Percentiles rank a stretch among this genome's conserved stretches.
Evolutionary conservation across 2,113 vertebrate genomes (phyloP).

Genomic region (Tupaia chinensis): DNA sequence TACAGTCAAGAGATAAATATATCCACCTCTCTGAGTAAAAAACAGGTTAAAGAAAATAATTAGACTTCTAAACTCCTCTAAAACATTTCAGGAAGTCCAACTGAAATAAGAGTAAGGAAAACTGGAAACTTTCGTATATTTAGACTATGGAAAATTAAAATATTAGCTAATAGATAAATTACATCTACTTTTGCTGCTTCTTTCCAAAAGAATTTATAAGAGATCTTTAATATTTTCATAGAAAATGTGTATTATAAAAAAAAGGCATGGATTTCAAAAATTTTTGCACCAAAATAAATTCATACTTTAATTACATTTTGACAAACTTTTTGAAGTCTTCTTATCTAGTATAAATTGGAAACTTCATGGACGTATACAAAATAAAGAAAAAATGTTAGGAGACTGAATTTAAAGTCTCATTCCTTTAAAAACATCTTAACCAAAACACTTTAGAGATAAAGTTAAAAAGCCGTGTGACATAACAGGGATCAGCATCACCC

Average conservation of each 20-base stretch:
- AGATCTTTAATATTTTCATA: too few relatives aligned
- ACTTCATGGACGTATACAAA: neutral
- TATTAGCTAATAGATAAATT: neutral
- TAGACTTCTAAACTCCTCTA: neutral
- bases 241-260: too few relatives aligned
- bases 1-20: neutral
- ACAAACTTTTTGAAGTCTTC: too few relatives aligned
- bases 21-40: neutral
- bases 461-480: neutral
- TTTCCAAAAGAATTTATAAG: neutral
- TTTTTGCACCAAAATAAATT: too few relatives aligned
- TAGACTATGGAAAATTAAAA: neutral
- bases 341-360: neutral
- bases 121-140: neutral
- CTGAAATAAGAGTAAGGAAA: neutral
- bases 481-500: neutral
- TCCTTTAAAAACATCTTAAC: slow-evolving; percentile 15
- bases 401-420: neutral
- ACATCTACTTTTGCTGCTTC: neutral
- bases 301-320: too few relatives aligned
- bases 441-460: neutral
- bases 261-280: too few relatives aligned
- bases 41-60: neutral
- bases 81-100: neutral
- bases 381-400: neutral